A percentile compares a stretch with the other conserved stretches of the same genome.
Conservation (phyloP, 2,797 vertebrate species). For the Eulemur albifrons region DNA sequence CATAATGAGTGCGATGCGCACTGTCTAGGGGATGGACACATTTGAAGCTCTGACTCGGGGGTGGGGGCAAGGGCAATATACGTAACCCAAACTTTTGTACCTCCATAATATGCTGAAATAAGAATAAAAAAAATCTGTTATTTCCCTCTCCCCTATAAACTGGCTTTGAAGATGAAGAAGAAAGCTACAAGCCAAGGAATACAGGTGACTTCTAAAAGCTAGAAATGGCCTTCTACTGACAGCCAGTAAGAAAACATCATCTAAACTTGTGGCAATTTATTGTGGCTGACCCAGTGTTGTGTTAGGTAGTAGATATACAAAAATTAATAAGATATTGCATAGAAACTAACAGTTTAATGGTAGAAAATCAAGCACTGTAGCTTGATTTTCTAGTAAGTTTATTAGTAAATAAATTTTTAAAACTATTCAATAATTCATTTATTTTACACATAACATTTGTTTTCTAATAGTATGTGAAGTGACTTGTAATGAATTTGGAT, state of each 20-base stretch:
- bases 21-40: too few relatives aligned
- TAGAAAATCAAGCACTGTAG: background rate
- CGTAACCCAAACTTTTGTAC: too few relatives aligned
- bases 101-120: too few relatives aligned
- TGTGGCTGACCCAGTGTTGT: background rate
- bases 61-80: too few relatives aligned
- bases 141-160: background rate
- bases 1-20: too few relatives aligned
- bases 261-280: background rate
- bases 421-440: background rate
- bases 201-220: background rate
- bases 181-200: background rate
- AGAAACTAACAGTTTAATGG: background rate
- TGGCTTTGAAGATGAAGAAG: background rate
- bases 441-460: background rate
- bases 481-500: background rate
- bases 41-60: too few relatives aligned
- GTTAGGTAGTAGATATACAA: background rate
- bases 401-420: background rate
- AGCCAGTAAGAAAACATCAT: background rate
- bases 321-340: background rate
- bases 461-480: background rate
- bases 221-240: background rate
- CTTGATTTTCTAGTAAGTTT: background rate
- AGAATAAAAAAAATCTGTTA: too few relatives aligned